Evolutionary conservation across 2,888 invertebrate species (phyloP), one percentile per base, ranked within the genome.

Genomic region (Chrysodeixis includens): DNA sequence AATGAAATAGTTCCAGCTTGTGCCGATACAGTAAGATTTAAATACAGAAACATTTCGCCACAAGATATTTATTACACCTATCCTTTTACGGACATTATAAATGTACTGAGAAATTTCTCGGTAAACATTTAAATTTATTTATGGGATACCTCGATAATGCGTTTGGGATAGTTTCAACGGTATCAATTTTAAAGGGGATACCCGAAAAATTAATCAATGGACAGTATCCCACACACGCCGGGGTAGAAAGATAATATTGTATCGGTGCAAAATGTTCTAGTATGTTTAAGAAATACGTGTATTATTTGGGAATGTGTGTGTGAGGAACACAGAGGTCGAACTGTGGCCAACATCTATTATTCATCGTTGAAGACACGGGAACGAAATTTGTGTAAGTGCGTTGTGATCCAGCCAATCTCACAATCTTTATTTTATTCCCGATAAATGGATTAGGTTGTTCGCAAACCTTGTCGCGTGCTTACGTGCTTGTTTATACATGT

Each of bases 331-430:
- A 77, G 78, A 85, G 87, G 89, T 86, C 88, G 86, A 84, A 85
- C 85, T 86, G 84, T 83, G 86, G 85, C 85, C 80, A 86, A 80
- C 88, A 93, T 94, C 89, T 93, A 93, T 93, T 93, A 94, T 94
- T 94, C 93, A 94, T 92, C 86, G 83, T 76, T 84, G 90, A 92
- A 93, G 93, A 93, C 93, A 93, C 88, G 91, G 88, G 88, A 92
- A 92, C 88, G 90, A 93, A 93, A 93, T 93, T 93, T 93, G 93
- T 93, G 91, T 93, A 93, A 93, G 93, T 93, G 92, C 88, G 92
- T 92, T 93, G 92, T 92, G 93, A 93, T 93, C 92, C 91, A 90
- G 87, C 89, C 93, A 92, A 93, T 93, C 91, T 92, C 87, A 85
- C 87, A 88, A 92, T 93, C 90, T 92, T 93, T 93, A 93, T 94